Evolutionary conservation across 2,797 vertebrate genomes (phyloP).

Genomic region (Mormyrus hasselquistii): DNA sequence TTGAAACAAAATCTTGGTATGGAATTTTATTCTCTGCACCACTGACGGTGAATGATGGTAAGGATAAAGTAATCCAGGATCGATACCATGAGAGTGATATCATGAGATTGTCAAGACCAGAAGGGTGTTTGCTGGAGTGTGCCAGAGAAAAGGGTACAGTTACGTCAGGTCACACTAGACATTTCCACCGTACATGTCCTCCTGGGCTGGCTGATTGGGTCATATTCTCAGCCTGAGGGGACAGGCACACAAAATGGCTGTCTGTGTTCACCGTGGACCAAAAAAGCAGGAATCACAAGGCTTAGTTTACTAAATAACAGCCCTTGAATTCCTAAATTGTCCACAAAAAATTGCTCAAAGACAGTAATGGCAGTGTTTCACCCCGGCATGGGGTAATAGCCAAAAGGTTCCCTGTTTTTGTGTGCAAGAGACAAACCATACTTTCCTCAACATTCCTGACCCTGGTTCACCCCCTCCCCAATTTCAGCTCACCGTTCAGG

Average conservation of each 20-base stretch:
- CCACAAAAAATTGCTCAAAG: background rate
- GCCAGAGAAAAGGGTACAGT: background rate
- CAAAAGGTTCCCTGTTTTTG: background rate
- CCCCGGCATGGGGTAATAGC: background rate
- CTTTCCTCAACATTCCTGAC: background rate
- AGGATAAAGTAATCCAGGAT: background rate
- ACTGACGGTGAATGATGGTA: background rate
- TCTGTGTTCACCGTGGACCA: background rate
- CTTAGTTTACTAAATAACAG: background rate
- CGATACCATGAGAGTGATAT: background rate
- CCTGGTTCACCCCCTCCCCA: background rate
- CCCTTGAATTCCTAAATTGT: background rate
- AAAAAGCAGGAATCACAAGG: background rate
- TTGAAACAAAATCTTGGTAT: background rate
- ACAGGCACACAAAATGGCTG: background rate
- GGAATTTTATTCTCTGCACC: background rate
- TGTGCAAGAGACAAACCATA: background rate
- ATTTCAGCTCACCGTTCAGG: background rate
- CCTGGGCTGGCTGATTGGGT: background rate
- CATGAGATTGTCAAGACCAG: background rate
- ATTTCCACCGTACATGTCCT: background rate
- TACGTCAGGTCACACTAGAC: background rate
- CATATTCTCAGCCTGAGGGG: background rate
- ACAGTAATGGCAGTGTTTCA: constrained; percentile 10
- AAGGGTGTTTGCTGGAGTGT: background rate